These are phyloP conservation scores for Zeus faber DNA, from an alignment of 2,113 vertebrate species.

Conservation along the genomic window DNA sequence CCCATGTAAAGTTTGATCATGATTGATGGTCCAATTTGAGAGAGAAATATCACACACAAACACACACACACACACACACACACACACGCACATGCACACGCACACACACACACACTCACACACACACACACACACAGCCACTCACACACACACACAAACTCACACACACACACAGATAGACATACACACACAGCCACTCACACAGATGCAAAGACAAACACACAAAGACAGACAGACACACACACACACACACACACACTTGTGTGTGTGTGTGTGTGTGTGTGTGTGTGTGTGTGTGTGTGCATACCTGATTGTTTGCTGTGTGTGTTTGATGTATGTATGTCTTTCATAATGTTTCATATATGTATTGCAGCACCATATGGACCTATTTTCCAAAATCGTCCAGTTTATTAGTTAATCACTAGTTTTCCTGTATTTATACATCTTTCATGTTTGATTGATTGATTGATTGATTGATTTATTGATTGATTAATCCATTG, in stretches of 20 bases:
- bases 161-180: slow-evolving; percentile 10
- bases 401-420: too few relatives aligned
- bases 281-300: slow-evolving; percentile 17
- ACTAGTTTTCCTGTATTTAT: too few relatives aligned
- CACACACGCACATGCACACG: slow-evolving; percentile 10
- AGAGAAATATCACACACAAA: slow-evolving; percentile 61
- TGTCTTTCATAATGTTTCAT: too few relatives aligned
- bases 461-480: too few relatives aligned
- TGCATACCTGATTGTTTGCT: background rate
- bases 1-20: slow-evolving; percentile 52
- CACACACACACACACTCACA: background rate
- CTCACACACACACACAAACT: slow-evolving; percentile 15
- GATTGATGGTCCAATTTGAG: slow-evolving; percentile 81
- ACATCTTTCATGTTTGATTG: too few relatives aligned
- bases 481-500: too few relatives aligned
- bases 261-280: background rate
- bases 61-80: slow-evolving; percentile 26
- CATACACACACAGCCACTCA: background rate
- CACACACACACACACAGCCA: background rate
- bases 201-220: slow-evolving; percentile 3
- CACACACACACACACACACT: background rate
- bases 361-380: too few relatives aligned
- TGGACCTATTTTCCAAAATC: too few relatives aligned
- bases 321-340: background rate
- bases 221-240: slow-evolving; percentile 12